phyloP scores from a whole-genome alignment of 2,797 vertebrate species.

The Huso huso region DNA sequence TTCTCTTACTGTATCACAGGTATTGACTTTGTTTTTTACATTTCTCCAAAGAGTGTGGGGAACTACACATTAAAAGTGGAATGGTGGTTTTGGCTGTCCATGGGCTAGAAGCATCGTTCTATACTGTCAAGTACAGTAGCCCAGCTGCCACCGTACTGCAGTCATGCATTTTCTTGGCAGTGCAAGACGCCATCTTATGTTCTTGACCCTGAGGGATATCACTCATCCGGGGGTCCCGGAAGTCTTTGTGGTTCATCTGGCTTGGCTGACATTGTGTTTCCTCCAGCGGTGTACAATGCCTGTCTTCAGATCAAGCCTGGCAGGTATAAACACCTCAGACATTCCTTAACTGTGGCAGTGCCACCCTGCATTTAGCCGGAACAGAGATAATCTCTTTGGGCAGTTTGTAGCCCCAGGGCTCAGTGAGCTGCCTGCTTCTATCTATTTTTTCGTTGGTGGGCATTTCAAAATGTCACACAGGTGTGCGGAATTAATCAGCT shows the following conservation, averaged over 20 bases:
- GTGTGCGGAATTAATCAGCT: background rate
- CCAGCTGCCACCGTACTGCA: no score
- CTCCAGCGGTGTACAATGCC: background rate
- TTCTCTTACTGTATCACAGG: no score
- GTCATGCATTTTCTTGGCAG: no score
- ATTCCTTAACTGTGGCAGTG: conserved; percentile 1
- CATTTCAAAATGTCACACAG: conserved; percentile 1
- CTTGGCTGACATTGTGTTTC: background rate
- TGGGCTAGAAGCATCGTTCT: no score
- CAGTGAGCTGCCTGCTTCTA: background rate
- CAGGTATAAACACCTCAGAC: background rate
- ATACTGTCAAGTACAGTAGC: no score
- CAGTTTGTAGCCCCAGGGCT: background rate
- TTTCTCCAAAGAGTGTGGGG: no score
- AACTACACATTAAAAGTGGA: no score
- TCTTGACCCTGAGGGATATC: background rate
- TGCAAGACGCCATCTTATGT: background rate
- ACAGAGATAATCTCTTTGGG: background rate
- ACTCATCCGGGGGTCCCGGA: background rate
- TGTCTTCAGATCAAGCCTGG: background rate
- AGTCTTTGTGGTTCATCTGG: background rate
- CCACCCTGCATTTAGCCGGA: background rate
- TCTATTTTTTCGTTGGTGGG: background rate
- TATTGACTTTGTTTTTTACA: no score
- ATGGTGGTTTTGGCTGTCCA: no score